Percentiles rank a stretch among this genome's conserved stretches.
phyloP scores from a whole-genome alignment of 2,797 vertebrate genomes.

The Premnoplex brunnescens region DNA sequence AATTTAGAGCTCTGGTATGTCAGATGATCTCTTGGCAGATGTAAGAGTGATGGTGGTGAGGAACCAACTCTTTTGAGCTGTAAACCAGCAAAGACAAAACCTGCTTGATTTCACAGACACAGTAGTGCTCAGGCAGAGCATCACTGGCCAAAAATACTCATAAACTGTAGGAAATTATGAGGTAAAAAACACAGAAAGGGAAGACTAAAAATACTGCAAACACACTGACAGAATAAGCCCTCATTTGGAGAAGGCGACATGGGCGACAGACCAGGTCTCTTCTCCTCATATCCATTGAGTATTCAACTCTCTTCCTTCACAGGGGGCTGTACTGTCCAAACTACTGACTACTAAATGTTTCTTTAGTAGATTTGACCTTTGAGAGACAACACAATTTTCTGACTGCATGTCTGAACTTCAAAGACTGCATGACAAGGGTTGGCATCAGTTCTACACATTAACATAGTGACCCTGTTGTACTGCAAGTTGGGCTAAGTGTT shows the following conservation, averaged over 20 bases:
- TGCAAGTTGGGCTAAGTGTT: background rate
- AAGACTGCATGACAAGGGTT: background rate
- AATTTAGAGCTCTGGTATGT: background rate
- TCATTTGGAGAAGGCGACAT: background rate
- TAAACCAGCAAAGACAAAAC: background rate
- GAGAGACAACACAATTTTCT: background rate
- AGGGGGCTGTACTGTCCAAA: background rate
- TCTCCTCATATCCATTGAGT: background rate
- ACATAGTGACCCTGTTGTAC: background rate
- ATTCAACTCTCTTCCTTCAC: background rate
- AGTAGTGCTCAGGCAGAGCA: background rate
- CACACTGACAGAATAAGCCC: background rate
- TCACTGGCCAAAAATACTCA: background rate
- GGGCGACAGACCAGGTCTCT: background rate
- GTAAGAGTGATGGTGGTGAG: no score
- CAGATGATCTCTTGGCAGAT: background rate
- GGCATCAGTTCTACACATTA: background rate
- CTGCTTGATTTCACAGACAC: background rate
- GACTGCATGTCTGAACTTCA: background rate
- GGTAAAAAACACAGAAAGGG: background rate
- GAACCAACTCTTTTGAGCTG: background rate
- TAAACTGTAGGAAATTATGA: background rate
- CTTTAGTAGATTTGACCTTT: background rate
- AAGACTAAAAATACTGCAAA: background rate
- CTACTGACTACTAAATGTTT: background rate